Base-by-base conservation (phyloP, 2,888 invertebrate species). In the Amiota mariae region DNA sequence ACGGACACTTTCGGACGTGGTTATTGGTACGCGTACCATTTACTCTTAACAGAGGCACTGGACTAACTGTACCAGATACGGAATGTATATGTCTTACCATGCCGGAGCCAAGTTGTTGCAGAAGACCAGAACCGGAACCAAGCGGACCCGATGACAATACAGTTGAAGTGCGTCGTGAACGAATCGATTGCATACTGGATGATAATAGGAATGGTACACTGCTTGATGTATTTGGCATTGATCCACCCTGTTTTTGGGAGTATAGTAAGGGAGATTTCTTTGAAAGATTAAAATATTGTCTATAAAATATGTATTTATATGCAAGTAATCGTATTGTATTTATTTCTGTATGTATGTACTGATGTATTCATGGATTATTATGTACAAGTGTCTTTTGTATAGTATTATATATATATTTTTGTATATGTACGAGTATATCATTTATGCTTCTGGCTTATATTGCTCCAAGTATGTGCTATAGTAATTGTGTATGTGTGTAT, bases 61-160 rank as follows among this genome's bases (percentile, higher is more conserved):
- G 92, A 92, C 92, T 92, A 91, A 93, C 93, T 90, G 92, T 93
- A 88, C 92, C 91, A 88, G 93, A 92, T 91, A 93, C 92, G 81
- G 90, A 90, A 88, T 93, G 93, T 90, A 94, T 92, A 91, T 93
- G 94, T 93, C 96, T 96, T 95, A 97, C 97, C 95, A 97, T 95
- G 93, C 96, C 96, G 91, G 95, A 94, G 93, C 96, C 96, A 89
- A 97, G 92, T 91, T 97, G 96, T 88, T 97, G 96, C 81, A 97
- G 91, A 77, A 97, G 91, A 79, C 95, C 95, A 78, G 94, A 93
- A 85, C 94, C 94, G 72, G 94, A 93, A 84, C 92, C 92, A 64
- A 90, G 77, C 75, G 91, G 91, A 74, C 92, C 91, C 73, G 92
- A 91, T 88, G 94, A 93, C 80, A 94, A 91, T 86, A 94, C 94